Percentiles rank a stretch among this genome's conserved stretches.
These are phyloP conservation scores for Ammodytes dubius DNA, from an alignment of 2,113 vertebrate species.

Conservation along the genomic window DNA sequence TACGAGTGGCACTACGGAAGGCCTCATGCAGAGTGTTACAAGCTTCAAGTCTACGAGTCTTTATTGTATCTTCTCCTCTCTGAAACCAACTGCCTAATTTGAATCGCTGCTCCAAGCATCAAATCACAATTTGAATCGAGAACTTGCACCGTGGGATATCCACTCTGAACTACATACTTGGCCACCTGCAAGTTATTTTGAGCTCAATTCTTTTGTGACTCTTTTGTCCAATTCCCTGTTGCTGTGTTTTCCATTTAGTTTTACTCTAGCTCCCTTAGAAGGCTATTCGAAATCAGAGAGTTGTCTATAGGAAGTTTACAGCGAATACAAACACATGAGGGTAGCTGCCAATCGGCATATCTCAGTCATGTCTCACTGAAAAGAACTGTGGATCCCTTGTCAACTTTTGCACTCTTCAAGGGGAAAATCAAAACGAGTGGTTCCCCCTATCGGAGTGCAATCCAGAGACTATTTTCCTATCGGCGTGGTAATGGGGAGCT, in stretches of 20 bases:
- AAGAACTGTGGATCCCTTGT: constrained; percentile 26
- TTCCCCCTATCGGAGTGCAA: not conserved
- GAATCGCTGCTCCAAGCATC: constrained; percentile 12
- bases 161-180: constrained; percentile 33
- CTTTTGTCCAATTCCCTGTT: constrained; percentile 17
- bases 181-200: constrained; percentile 7
- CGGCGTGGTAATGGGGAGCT: constrained; percentile 92
- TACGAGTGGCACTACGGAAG: constrained; percentile 48
- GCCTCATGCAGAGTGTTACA: constrained; percentile 43
- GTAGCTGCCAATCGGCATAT: not conserved
- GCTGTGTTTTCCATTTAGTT: constrained; percentile 12
- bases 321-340: constrained; percentile 5
- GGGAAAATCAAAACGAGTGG: constrained; percentile 10
- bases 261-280: not conserved
- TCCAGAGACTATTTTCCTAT: constrained; percentile 27
- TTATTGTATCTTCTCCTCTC: constrained; percentile 34
- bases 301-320: constrained; percentile 15
- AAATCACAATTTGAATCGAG: constrained; percentile 45
- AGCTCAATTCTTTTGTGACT: constrained; percentile 4
- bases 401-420: not conserved
- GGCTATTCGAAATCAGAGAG: constrained; percentile 8
- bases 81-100: constrained; percentile 33
- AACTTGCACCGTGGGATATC: constrained; percentile 39
- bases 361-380: not conserved
- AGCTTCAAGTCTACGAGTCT: constrained; percentile 41